These are phyloP conservation scores for Drosophila elegans DNA, from an alignment of 1,140 invertebrate genomes.

Conservation along the genomic window DNA sequence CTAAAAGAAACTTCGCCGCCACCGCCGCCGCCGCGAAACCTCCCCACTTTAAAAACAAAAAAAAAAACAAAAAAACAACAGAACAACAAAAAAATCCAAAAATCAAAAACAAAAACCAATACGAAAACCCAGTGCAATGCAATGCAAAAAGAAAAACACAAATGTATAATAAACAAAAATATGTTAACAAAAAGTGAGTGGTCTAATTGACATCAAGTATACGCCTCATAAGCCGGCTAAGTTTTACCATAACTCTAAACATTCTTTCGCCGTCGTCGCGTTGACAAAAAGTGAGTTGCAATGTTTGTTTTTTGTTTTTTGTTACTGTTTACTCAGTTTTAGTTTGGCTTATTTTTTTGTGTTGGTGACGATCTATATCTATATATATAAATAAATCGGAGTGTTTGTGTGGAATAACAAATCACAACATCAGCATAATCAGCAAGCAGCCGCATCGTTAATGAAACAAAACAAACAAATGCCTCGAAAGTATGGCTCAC, in stretches of 20 bases:
- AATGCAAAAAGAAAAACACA: neutral
- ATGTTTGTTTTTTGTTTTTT: conserved; percentile 28
- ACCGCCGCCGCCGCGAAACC: neutral
- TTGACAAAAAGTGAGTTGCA: conserved; percentile 33
- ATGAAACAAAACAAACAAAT: conserved; percentile 14
- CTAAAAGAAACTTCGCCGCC: conserved; percentile 32
- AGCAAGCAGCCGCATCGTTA: conserved; percentile 16
- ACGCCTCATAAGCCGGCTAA: conserved; percentile 33
- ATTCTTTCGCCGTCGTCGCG: conserved; percentile 7
- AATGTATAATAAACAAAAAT: conserved; percentile 20
- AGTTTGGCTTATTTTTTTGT: conserved; percentile 13
- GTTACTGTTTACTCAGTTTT: conserved; percentile 26
- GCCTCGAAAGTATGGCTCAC: neutral
- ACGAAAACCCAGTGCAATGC: conserved; percentile 7
- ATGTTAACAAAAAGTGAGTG: conserved; percentile 41
- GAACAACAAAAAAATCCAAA: conserved; percentile 7
- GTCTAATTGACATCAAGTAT: conserved; percentile 66
- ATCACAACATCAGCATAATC: neutral
- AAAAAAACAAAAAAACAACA: conserved; percentile 16
- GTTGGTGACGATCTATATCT: conserved; percentile 3
- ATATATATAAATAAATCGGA: neutral
- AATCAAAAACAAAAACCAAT: conserved; percentile 13
- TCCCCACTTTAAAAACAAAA: neutral
- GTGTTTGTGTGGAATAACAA: conserved; percentile 9
- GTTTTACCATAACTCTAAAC: conserved; percentile 8